Evolutionary conservation across 53 echinoderm and acorn worm species (phyloP).

Genomic region (Pentamera pediparva): DNA sequence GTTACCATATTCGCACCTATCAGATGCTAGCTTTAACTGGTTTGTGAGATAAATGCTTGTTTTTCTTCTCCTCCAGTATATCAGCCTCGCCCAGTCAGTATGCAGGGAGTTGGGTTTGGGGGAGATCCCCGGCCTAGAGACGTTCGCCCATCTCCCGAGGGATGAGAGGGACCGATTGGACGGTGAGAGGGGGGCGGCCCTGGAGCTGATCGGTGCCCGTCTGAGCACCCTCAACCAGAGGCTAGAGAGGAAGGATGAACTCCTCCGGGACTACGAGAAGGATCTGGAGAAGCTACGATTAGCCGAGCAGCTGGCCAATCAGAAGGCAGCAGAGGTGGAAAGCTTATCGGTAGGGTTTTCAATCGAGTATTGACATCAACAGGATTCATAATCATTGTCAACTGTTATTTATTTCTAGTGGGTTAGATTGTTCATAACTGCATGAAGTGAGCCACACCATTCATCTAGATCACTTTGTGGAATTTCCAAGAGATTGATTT

Average conservation of each 20-base stretch:
- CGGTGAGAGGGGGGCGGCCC: slow-evolving; percentile 52
- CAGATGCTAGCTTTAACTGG: too few relatives aligned
- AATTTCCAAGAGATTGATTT: too few relatives aligned
- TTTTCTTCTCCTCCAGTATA: slow-evolving; percentile 61
- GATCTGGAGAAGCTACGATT: slow-evolving; percentile 90
- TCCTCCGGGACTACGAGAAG: slow-evolving; percentile 90
- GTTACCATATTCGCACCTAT: too few relatives aligned
- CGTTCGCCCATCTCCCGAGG: slow-evolving; percentile 77
- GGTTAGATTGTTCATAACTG: too few relatives aligned
- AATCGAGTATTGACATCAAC: too few relatives aligned
- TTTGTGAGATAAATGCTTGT: too few relatives aligned
- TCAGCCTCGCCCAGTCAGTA: slow-evolving; percentile 58
- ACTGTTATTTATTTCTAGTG: too few relatives aligned
- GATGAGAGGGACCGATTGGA: slow-evolving; percentile 77
- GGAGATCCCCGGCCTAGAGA: slow-evolving; percentile 77
- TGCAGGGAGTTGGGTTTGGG: slow-evolving; percentile 73
- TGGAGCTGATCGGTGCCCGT: slow-evolving; percentile 75
- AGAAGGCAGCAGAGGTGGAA: slow-evolving; percentile 88
- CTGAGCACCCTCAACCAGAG: slow-evolving; percentile 82
- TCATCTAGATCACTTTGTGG: too few relatives aligned
- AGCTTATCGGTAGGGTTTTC: slow-evolving; percentile 63
- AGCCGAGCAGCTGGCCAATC: slow-evolving; percentile 83
- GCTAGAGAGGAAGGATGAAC: slow-evolving; percentile 89
- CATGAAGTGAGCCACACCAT: too few relatives aligned
- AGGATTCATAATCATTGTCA: too few relatives aligned